Base-by-base conservation (phyloP, 1,140 invertebrate species). In the Brachionus koreanus region DNA sequence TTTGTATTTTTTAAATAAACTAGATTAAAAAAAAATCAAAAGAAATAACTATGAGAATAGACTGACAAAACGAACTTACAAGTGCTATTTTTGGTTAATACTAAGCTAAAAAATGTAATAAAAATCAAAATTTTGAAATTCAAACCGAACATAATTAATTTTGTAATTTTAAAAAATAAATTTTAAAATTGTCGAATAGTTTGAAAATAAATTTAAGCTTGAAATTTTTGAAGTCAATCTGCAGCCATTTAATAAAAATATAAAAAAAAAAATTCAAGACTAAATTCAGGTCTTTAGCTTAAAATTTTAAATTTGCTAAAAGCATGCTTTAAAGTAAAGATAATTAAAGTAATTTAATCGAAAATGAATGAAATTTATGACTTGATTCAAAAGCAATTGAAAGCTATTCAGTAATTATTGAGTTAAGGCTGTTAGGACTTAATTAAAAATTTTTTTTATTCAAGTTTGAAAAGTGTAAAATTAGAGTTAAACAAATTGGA, bases 261-360 rank as follows among this genome's bases (percentile, higher is more conserved):
- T 35, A 65, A 29, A 9, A 13, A 33, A 65, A 25, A 10, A 35
- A 65, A 12, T 65, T 65, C 33, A 65, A 65, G 63, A 65, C 63
- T 35, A 65, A 10, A 65, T 25, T 35, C 63, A 65, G 29, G 63
- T 65, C 63, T 65, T 29, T 65, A n/a, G 12, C 33, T 65, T 65
- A 9, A 9, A 65, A 33, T 65, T 65, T 65, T 65, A 57, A 57
- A 57, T 23, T 35, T 3, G 13, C 13, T 37, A 3, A 65, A 65
- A 65, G 63, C 63, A 65, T 65, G 63, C 33, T 65, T 65, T 65
- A 65, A 65, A 65, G 33, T 33, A 65, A 65, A 65, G 63, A 33
- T 65, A 37, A 65, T 33, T 33, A 33, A 65, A 65, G 29, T n/a
- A 33, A 65, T 33, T 33, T n/a, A 12, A 10, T 65, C 29, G 3